Base-by-base conservation (phyloP, 2,797 vertebrate genomes). In the Muscicapa comitata region DNA sequence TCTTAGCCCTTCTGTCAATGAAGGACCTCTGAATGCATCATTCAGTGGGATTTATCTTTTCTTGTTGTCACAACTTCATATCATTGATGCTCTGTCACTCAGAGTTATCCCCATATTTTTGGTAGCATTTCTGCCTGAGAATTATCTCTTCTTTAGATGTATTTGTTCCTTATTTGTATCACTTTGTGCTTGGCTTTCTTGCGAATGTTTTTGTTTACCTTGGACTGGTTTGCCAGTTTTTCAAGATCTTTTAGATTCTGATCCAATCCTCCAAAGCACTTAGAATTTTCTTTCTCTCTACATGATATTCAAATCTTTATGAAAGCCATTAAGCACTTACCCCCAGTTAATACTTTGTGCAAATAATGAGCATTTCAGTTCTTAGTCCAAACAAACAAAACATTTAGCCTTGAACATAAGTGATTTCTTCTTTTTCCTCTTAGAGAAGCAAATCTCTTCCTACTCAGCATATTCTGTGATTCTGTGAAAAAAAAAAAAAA, bases 301-400 rank as follows among this genome's bases (percentile, higher is more conserved):
- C 26, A 18, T 65, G 62, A 67, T 77, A 42, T 21, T 77, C 24
- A 82, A 2, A 48, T 59, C 53, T 62, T 58, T 79, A 25, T 61
- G 48, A 91, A 67, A 37, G 40, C 31, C 57, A 35, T 77, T 93
- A 93, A 87, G 42, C 24, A 54, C 38, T 79, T 89, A 74, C 13
- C 19, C 23, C 50, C 8, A 21, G 61, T 88, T 95, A 94, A 94
- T 94, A 80, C 82, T 57, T 95, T 80, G 31, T 83, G 50, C 68
- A 95, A 95, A 93, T 86, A 93, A 85, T 43, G 28, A 75, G 2
- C 57, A 59, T 94, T 73, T 74, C 53, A 48, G 17, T 66, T 79
- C 78, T 76, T 79, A 70, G 31, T 77, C 53, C 67, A 80, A 86
- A 57, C 61, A 94, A 94, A 85, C 21, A 59, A 72, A 94, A 68